Conservation (phyloP, 1,140 invertebrate species). For the Drosophila auraria region DNA sequence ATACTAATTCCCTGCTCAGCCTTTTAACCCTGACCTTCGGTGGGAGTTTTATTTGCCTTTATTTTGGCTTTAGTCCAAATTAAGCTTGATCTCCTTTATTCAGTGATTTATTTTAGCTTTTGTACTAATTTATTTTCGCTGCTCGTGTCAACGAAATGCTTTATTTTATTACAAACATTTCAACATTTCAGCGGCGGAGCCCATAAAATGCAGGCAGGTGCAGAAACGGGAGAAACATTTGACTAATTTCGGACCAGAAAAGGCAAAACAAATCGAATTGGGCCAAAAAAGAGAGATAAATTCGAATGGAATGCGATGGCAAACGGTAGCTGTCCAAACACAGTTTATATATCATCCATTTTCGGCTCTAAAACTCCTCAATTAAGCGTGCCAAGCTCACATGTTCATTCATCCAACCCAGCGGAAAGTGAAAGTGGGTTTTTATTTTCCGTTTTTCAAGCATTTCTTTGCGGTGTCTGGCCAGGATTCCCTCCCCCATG, state of each 20-base stretch:
- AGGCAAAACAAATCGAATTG: conserved; percentile 51
- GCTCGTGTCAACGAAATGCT: conserved; percentile 59
- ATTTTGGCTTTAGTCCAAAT: conserved; percentile 30
- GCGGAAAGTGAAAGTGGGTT: conserved; percentile 71
- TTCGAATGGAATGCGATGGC: conserved; percentile 45
- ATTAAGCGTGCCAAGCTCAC: conserved; percentile 46
- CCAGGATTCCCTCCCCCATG: conserved; percentile 25
- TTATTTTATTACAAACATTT: conserved; percentile 62
- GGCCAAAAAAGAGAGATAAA: conserved; percentile 53
- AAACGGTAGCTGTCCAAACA: conserved; percentile 59
- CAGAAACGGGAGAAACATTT: conserved; percentile 39
- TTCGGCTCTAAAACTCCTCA: conserved; percentile 40
- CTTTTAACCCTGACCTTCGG: conserved; percentile 63
- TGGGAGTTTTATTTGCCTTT: conserved; percentile 3
- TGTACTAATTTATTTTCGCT: conserved; percentile 32
- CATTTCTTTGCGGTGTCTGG: not conserved
- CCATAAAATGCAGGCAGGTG: conserved; percentile 46
- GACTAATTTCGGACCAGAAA: conserved; percentile 52
- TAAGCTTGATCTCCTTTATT: conserved; percentile 38
- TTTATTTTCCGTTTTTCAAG: conserved; percentile 4
- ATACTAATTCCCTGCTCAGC: not conserved
- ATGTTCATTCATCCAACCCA: conserved; percentile 38
- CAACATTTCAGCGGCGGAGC: conserved; percentile 35
- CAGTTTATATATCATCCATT: conserved; percentile 33
- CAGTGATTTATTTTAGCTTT: conserved; percentile 48